Conservation (phyloP, 2,113 vertebrate species). For the Zosterops pallidus region DNA sequence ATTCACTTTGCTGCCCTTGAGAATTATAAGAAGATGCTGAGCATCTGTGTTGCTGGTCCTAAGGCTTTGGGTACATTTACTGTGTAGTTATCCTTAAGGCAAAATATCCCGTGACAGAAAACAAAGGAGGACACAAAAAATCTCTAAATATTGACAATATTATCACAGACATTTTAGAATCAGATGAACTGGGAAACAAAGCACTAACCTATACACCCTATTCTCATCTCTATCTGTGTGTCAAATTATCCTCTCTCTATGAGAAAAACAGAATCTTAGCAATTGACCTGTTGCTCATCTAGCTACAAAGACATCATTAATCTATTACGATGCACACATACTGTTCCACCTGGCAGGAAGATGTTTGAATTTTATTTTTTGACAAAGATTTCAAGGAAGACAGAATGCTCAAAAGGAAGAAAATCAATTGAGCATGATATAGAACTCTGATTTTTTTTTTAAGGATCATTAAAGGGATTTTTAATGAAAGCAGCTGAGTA, state of each 20-base stretch:
- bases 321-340: conserved; percentile 1
- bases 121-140: neutral
- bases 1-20: neutral
- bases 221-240: neutral
- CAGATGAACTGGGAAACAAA: neutral
- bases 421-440: neutral
- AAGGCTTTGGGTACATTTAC: neutral
- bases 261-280: conserved; percentile 5
- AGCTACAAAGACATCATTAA: conserved; percentile 47
- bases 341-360: conserved; percentile 25
- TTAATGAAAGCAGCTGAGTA: neutral
- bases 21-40: neutral
- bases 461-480: neutral
- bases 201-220: neutral
- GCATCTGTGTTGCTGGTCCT: neutral
- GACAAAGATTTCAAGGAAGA: neutral
- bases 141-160: neutral
- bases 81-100: neutral
- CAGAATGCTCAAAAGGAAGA: neutral
- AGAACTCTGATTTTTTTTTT: neutral
- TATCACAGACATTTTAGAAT: neutral
- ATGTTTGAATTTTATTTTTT: conserved; percentile 18
- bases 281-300: conserved; percentile 28
- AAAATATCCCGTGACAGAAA: neutral
- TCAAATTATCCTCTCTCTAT: neutral